Base-by-base conservation (phyloP, 2,888 invertebrate genomes). In the Empis stercorea region DNA sequence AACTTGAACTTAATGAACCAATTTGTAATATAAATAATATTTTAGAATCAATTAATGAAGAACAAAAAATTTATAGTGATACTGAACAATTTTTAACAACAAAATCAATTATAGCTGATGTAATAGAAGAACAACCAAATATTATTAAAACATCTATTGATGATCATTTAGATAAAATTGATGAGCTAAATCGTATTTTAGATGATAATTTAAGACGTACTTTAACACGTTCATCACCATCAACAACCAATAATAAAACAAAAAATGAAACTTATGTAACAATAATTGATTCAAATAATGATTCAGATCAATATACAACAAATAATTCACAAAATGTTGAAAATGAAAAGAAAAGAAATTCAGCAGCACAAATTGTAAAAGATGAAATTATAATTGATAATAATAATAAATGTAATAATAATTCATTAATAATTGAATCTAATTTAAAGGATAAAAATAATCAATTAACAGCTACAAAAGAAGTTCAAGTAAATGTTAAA, bases 141-240 rank as follows among this genome's bases (percentile, higher is more conserved):
- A 55, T 55, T 9, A 55, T 55, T 9, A 61, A 63, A 44, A 61
- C 55, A 43, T 68, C 69, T 2, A 65, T 70, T 16, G 68, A 68
- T 57, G 63, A 61, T 1, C 65, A 67, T 49, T 51, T 68, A 30
- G 66, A 70, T 51, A 61, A 56, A 49, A 69, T 69, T 40, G 68
- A 70, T 50, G 62, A 62, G 43, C 54, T 69, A 0, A 67, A 70
- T 54, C 61, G 66, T 10, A 58, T 55, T 3, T 48, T 68, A 14
- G 70, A 68, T 41, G 60, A 66, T 57, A 65, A 66, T 15, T 48
- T 67, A 20, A 64, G 60, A 49, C 59, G 63, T n/a, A 56, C n/a
- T 13, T 34, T 34, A 34, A 4, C 34, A n/a, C 34, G n/a, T n/a
- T n/a, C 13, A 13, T 13, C 10, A 34, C 34, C 34, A 34, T 5